Conservation (phyloP, 2,797 vertebrate species). For the Anguilla megastoma region DNA sequence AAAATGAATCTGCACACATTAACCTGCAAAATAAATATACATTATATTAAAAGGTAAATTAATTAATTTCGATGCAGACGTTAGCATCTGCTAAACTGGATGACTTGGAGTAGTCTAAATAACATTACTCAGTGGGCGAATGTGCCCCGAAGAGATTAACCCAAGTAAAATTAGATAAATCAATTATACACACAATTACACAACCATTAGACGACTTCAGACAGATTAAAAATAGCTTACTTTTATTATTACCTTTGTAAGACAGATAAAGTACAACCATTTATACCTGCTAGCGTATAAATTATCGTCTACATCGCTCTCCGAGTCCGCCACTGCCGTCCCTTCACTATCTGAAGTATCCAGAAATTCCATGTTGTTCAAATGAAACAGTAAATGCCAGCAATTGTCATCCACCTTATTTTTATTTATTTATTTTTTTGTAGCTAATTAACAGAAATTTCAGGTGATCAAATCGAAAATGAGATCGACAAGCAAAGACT, state of each 20-base stretch:
- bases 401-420: not conserved
- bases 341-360: not conserved
- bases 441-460: not conserved
- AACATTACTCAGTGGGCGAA: too few relatives aligned
- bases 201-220: too few relatives aligned
- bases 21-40: not conserved
- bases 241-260: not conserved
- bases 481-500: not conserved
- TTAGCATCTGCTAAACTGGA: not conserved
- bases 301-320: constrained; percentile 1
- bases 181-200: not conserved
- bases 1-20: not conserved
- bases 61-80: not conserved
- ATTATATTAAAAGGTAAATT: not conserved
- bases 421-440: too few relatives aligned
- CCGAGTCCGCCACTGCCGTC: not conserved
- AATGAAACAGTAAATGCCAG: not conserved
- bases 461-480: not conserved
- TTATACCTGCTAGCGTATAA: not conserved
- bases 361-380: not conserved
- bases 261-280: not conserved
- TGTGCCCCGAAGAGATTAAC: too few relatives aligned
- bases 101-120: not conserved
- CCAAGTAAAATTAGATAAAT: not conserved
- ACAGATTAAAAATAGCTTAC: not conserved